Conservation (phyloP, 2,797 vertebrate species). For the Bucorvus abyssinicus region DNA sequence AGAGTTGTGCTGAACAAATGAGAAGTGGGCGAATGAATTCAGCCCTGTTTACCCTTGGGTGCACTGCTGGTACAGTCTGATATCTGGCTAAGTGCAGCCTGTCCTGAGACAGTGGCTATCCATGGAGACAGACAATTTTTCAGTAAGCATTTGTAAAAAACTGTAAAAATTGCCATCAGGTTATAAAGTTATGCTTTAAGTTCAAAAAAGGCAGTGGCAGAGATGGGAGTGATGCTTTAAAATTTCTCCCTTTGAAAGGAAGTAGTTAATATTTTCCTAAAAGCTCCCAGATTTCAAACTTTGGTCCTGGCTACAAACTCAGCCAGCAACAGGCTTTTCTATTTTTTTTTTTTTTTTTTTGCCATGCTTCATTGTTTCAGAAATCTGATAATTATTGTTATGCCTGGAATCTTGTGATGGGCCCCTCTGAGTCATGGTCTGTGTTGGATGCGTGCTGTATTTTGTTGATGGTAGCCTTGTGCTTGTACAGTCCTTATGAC, state of each 20-base stretch:
- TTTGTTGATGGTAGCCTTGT: not conserved
- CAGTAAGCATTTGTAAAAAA: not conserved
- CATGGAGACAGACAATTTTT: not conserved
- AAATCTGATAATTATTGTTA: not conserved
- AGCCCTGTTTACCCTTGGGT: not conserved
- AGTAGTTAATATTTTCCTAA: not conserved
- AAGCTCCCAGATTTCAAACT: not conserved
- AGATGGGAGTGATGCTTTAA: not conserved
- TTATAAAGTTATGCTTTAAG: no score
- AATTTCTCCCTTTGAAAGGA: not conserved
- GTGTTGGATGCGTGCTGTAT: not conserved
- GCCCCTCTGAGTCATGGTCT: not conserved
- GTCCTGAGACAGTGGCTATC: not conserved
- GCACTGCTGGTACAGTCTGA: not conserved
- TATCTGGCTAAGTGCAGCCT: not conserved
- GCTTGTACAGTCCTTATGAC: not conserved
- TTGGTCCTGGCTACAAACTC: not conserved
- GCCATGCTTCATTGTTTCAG: not conserved
- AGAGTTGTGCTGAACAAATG: not conserved
- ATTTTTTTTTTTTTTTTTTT: fast-evolving
- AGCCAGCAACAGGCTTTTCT: not conserved
- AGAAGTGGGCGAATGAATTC: not conserved
- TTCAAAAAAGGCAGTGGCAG: not conserved
- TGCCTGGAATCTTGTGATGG: not conserved
- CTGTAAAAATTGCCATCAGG: not conserved